phyloP scores from a whole-genome alignment of 2,888 invertebrate genomes.

The Thymelicus sylvestris region DNA sequence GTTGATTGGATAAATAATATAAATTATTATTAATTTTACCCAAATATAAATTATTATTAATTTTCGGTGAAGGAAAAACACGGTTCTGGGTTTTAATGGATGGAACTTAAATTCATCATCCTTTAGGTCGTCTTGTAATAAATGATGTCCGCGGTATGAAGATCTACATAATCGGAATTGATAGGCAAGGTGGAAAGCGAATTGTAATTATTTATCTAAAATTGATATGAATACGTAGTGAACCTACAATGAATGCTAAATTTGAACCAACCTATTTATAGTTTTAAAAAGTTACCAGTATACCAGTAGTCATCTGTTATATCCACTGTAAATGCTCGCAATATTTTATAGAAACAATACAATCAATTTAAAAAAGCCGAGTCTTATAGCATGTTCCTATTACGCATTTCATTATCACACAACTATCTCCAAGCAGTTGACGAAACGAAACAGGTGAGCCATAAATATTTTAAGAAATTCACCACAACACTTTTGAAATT shows the following conservation, averaged over 20 bases:
- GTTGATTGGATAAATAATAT: no score
- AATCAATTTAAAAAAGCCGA: slow-evolving; percentile 18
- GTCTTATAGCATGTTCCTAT: slow-evolving; percentile 19
- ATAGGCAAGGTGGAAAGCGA: no score
- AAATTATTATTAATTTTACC: no score
- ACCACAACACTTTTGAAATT: slow-evolving; percentile 50
- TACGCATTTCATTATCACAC: slow-evolving; percentile 30
- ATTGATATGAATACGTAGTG: not conserved
- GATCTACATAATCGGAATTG: no score
- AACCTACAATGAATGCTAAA: not conserved
- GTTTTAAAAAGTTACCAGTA: slow-evolving; percentile 17
- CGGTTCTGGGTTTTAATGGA: no score
- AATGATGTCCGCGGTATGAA: no score
- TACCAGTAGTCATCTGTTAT: slow-evolving; percentile 8
- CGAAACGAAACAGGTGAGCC: slow-evolving; percentile 44
- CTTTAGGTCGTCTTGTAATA: no score
- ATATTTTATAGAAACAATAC: slow-evolving; percentile 20
- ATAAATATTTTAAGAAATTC: slow-evolving; percentile 47
- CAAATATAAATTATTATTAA: no score
- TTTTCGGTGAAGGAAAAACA: no score
- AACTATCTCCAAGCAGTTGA: slow-evolving; percentile 36
- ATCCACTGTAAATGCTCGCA: slow-evolving; percentile 14
- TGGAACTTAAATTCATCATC: no score
- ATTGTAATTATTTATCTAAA: not conserved
- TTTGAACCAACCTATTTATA: not conserved